Evolutionary conservation across 2,888 invertebrate species (phyloP), one percentile per base, ranked within the genome.

Genomic region (Cryptocheilus praepositus): DNA sequence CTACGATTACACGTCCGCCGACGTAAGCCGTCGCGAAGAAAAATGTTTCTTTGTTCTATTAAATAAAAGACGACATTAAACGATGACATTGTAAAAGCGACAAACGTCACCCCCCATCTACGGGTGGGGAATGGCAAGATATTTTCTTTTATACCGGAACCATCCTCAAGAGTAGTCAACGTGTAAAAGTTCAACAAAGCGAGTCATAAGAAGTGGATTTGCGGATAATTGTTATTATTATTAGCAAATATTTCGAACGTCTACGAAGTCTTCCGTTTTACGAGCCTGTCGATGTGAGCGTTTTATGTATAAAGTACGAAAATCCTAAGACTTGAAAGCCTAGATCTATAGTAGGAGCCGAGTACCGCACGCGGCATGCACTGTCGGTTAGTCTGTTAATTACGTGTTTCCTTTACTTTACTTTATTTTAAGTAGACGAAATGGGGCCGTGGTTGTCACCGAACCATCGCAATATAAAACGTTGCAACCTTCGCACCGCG

Each of bases 201-300:
- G 18, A 49, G 18, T 49, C n/a, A 16, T 49, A 5, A 49, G n/a
- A 49, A 49, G 49, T 49, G 4, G 49, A 36, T 36, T 36, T 36
- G 36, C 36, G 36, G 36, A 49, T 11, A 49, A 49, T n/a, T n/a
- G 49, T 49, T 16, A 18, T 49, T 8, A 61, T 58, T 21, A 55
- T 55, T 21, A 64, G 63, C 59, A 52, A 65, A 69, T 62, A 46
- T 64, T n/a, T 65, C 59, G 57, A 36, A 60, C 66, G 53, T 69
- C 62, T 64, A 67, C 67, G 55, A 67, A 57, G 64, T 59, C 64
- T 64, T 62, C 57, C 59, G 58, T 61, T 64, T 64, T 71, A 51
- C 70, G 64, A 77, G 79, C 68, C 70, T 74, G 67, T 67, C 70
- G 77, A 73, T 71, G 72, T 80, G 77, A 78, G 76, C 74, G 36